A percentile compares a stretch with the other conserved stretches of the same genome.
phyloP scores from a whole-genome alignment of 2,113 vertebrate genomes.

The Erythrocebus patas region DNA sequence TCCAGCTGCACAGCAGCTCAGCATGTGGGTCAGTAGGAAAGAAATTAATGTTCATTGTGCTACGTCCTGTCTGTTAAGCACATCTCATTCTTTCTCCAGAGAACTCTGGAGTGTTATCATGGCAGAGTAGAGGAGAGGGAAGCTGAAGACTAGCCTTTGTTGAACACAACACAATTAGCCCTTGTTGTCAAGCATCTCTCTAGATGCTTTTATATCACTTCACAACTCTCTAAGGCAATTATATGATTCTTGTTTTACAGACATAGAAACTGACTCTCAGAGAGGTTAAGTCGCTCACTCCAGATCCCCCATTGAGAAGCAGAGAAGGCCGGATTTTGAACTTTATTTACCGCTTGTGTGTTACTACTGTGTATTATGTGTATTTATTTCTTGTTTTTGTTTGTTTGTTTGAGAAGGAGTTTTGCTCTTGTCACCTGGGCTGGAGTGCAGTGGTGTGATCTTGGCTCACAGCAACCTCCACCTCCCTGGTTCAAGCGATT shows the following conservation, averaged over 20 bases:
- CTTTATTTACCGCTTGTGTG: neutral
- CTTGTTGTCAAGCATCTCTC: neutral
- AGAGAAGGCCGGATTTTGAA: neutral
- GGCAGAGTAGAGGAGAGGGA: neutral
- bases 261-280: neutral
- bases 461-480: no score
- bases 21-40: neutral
- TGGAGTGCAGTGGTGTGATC: no score
- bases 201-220: neutral
- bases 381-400: neutral
- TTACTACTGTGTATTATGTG: neutral
- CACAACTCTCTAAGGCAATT: neutral
- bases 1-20: neutral
- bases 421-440: no score
- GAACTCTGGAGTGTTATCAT: neutral
- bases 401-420: neutral
- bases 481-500: no score
- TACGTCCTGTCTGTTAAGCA: neutral
- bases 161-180: neutral
- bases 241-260: neutral
- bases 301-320: neutral
- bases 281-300: neutral
- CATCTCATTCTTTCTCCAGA: neutral
- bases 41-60: neutral
- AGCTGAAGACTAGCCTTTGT: neutral